Evolutionary conservation across 2,888 invertebrate species (phyloP).

Genomic region (Baccha elongata): DNA sequence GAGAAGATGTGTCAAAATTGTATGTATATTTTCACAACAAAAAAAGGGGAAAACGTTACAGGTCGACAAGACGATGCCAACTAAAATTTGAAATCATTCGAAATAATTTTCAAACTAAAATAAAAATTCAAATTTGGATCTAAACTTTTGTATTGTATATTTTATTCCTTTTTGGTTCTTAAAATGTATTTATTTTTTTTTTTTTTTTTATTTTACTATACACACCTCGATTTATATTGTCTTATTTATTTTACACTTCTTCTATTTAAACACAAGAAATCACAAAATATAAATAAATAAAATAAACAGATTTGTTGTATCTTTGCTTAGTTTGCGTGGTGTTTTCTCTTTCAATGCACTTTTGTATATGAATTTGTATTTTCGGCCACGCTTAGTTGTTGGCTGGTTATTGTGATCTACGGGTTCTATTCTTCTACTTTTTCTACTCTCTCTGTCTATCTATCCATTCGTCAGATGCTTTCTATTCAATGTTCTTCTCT

Average conservation of each 20-base stretch:
- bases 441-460: not conserved
- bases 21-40: conserved; percentile 9
- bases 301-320: conserved; percentile 9
- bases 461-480: not conserved
- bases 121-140: conserved; percentile 19
- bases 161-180: conserved; percentile 16
- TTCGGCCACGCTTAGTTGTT: conserved; percentile 15
- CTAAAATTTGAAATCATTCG: conserved; percentile 60
- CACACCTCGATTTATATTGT: conserved; percentile 25
- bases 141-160: conserved; percentile 25
- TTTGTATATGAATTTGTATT: conserved; percentile 59
- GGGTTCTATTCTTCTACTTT: not conserved
- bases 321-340: conserved; percentile 26
- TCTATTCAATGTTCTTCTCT: not conserved
- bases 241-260: conserved; percentile 51
- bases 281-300: conserved; percentile 17
- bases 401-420: conserved; percentile 28
- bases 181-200: conserved; percentile 4
- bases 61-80: conserved; percentile 64
- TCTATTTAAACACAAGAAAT: conserved; percentile 35
- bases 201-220: conserved; percentile 24
- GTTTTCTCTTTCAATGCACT: conserved; percentile 69
- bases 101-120: conserved; percentile 53
- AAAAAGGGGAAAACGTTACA: conserved; percentile 35
- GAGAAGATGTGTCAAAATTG: not conserved